Conservation (phyloP, 2,797 vertebrate genomes). For the Channallabes apus region DNA sequence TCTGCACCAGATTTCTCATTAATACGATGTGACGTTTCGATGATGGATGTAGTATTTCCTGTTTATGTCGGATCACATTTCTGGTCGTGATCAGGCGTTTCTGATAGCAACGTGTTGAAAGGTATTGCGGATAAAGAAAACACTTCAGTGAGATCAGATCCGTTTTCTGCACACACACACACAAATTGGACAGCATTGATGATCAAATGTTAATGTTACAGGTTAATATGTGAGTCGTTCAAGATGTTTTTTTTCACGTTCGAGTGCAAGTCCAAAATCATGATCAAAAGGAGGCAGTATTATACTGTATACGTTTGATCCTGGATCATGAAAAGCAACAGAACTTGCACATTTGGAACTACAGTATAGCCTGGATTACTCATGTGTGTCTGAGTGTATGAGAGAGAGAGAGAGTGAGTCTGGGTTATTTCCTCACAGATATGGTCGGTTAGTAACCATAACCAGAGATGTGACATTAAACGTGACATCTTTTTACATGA, state of each 20-base stretch:
- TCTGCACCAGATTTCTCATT: background rate
- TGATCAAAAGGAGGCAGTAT: constrained; percentile 4
- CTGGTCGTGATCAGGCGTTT: too few relatives aligned
- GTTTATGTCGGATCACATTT: background rate
- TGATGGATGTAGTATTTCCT: background rate
- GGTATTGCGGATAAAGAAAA: background rate
- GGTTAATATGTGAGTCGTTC: background rate
- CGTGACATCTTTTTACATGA: background rate
- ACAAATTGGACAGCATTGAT: background rate
- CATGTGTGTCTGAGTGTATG: background rate
- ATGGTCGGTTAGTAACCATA: background rate
- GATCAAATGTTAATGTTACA: background rate
- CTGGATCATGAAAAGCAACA: background rate
- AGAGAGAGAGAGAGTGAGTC: background rate
- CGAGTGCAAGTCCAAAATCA: background rate
- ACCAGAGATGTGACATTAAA: background rate
- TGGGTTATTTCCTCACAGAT: background rate
- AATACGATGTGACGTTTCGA: background rate
- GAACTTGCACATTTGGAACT: background rate
- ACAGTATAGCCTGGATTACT: background rate
- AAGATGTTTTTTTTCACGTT: background rate
- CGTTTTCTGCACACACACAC: background rate
- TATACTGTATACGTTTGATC: background rate
- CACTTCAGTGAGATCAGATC: background rate
- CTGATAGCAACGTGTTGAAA: background rate